These are phyloP conservation scores for Vulpes vulpes DNA, from an alignment of 2,113 vertebrate species.

Conservation along the genomic window DNA sequence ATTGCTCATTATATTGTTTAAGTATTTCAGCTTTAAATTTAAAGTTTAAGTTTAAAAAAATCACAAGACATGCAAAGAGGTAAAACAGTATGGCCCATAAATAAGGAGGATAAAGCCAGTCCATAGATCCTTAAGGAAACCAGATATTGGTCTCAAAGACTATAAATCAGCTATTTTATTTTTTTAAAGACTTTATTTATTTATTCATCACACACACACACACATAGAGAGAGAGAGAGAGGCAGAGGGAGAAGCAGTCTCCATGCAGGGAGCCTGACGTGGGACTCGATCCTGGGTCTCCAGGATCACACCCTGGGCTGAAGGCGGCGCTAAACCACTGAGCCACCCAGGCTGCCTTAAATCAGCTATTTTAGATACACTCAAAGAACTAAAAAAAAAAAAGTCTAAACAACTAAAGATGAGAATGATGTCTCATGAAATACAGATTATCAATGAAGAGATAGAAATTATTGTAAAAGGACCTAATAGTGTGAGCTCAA, in stretches of 20 bases:
- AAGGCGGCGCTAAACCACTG: no score
- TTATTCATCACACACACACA: no score
- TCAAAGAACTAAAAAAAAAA: background rate
- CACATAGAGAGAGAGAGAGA: no score
- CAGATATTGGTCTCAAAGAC: background rate
- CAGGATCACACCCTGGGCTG: no score
- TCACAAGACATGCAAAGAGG: background rate
- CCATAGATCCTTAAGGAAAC: background rate
- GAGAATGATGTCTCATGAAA: background rate
- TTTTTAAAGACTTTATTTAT: no score
- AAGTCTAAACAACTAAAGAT: background rate
- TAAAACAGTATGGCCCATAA: background rate
- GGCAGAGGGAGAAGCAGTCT: no score
- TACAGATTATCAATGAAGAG: background rate
- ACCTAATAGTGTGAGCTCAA: background rate
- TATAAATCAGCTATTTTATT: background rate
- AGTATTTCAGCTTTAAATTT: background rate
- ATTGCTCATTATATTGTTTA: background rate
- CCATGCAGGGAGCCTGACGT: no score
- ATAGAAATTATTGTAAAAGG: background rate
- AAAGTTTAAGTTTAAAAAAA: background rate
- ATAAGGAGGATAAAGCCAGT: background rate
- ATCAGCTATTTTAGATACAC: background rate
- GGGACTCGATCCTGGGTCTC: no score
- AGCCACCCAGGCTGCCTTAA: background rate